A percentile compares a stretch with the other conserved stretches of the same genome.
phyloP scores from a whole-genome alignment of 2,888 invertebrate genomes.

The Catocala sponsa region DNA sequence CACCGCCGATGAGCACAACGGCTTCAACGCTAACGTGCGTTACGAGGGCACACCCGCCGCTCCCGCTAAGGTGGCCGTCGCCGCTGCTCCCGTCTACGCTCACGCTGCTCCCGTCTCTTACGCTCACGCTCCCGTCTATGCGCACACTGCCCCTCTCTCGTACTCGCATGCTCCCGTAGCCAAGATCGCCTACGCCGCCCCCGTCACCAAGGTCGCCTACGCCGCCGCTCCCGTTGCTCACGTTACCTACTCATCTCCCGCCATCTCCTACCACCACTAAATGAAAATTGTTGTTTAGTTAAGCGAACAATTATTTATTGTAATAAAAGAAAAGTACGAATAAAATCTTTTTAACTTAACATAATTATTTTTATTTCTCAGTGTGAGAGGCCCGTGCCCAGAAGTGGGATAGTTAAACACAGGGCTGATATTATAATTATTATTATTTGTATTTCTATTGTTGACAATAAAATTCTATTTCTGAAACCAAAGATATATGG shows the following conservation, averaged over 20 bases:
- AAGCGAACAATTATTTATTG: constrained; percentile 54
- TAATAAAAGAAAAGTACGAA: constrained; percentile 30
- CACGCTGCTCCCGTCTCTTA: constrained; percentile 42
- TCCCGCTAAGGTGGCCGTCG: constrained; percentile 29
- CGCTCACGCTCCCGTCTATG: neutral
- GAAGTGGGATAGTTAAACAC: no score
- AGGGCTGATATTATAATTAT: no score
- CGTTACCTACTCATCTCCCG: constrained; percentile 74
- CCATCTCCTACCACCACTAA: constrained; percentile 78
- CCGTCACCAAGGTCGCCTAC: constrained; percentile 66
- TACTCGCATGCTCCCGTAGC: constrained; percentile 55
- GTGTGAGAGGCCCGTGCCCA: no score
- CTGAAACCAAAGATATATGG: no score
- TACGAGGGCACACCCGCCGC: constrained; percentile 76
- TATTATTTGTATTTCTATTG: no score
- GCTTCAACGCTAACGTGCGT: constrained; percentile 82
- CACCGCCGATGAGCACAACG: constrained; percentile 77
- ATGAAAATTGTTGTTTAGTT: constrained; percentile 18
- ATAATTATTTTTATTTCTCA: no score
- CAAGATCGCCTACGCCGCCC: constrained; percentile 54
- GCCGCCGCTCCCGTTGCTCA: constrained; percentile 59
- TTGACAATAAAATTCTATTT: no score
- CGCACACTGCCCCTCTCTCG: constrained; percentile 34
- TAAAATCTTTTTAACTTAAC: no score
- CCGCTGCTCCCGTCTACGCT: constrained; percentile 6